phyloP scores from a whole-genome alignment of 2,113 vertebrate genomes.

The Verasper variegatus region DNA sequence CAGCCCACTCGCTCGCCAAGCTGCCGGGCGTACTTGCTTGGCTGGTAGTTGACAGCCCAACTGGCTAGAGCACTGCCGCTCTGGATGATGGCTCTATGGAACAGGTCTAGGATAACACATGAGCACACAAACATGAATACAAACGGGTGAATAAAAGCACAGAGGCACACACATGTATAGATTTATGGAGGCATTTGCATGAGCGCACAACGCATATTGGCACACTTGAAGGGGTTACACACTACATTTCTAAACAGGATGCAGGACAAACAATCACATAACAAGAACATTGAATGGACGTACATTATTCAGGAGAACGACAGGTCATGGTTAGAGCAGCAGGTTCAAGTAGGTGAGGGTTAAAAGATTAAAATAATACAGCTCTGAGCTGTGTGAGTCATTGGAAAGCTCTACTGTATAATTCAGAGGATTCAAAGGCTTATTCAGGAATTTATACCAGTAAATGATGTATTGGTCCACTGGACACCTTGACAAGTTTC shows the following conservation, averaged over 20 bases:
- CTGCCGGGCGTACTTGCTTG: slow-evolving; percentile 93
- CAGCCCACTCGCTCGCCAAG: slow-evolving; percentile 95
- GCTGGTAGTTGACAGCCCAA: slow-evolving; percentile 99
- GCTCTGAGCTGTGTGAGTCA: slow-evolving; percentile 45
- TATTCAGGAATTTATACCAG: slow-evolving; percentile 41
- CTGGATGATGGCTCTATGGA: slow-evolving; percentile 99
- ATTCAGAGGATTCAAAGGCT: slow-evolving; percentile 29
- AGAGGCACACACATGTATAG: slow-evolving; percentile 1
- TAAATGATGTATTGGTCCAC: slow-evolving; percentile 23
- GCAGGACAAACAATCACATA: slow-evolving; percentile 8
- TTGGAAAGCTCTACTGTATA: slow-evolving; percentile 7
- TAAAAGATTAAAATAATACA: slow-evolving; percentile 38
- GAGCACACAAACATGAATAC: slow-evolving; percentile 29
- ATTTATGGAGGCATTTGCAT: slow-evolving; percentile 22
- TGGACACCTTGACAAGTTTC: slow-evolving; percentile 35
- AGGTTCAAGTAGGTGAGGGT: slow-evolving; percentile 28
- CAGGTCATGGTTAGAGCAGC: slow-evolving; percentile 5
- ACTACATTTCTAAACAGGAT: slow-evolving; percentile 40
- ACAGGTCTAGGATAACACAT: slow-evolving; percentile 88
- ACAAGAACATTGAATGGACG: slow-evolving; percentile 1
- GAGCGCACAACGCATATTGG: slow-evolving; percentile 4
- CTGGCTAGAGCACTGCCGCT: slow-evolving; percentile 97
- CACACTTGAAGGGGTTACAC: slow-evolving; percentile 11
- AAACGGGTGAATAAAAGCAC: background rate
- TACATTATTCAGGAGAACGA: slow-evolving; percentile 48